phyloP scores from a whole-genome alignment of 2,888 invertebrate species.

The Cyaniris semiargus region DNA sequence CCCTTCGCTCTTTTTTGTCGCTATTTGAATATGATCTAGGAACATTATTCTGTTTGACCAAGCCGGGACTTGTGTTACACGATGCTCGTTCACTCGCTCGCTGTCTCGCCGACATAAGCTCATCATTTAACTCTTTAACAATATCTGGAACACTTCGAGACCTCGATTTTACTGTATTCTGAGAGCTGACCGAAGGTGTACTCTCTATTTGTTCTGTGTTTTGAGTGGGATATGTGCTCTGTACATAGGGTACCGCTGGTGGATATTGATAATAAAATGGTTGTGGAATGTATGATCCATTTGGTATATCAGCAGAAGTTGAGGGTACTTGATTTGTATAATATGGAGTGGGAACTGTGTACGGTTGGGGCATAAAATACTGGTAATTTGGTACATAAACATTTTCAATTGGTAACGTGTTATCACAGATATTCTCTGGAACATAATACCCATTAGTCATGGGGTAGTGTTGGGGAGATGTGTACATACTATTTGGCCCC shows the following conservation, averaged over 20 bases:
- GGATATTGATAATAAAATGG: constrained; percentile 68
- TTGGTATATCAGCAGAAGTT: constrained; percentile 51
- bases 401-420: constrained; percentile 53
- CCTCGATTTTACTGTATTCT: constrained; percentile 64
- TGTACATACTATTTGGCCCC: constrained; percentile 59
- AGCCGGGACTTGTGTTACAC: constrained; percentile 77
- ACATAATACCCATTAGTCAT: constrained; percentile 64
- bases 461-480: constrained; percentile 63
- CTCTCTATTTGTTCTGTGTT: constrained; percentile 46
- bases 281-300: constrained; percentile 64
- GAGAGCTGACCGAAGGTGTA: constrained; percentile 45
- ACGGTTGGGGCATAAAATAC: constrained; percentile 64
- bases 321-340: constrained; percentile 55
- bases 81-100: constrained; percentile 71
- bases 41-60: constrained; percentile 51
- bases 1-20: constrained; percentile 53
- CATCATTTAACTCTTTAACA: constrained; percentile 86
- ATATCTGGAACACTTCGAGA: constrained; percentile 87
- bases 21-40: constrained; percentile 51
- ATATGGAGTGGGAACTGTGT: constrained; percentile 51
- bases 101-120: constrained; percentile 75
- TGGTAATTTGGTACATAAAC: constrained; percentile 68
- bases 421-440: constrained; percentile 54
- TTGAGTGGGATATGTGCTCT: constrained; percentile 46
- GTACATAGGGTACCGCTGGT: constrained; percentile 55